phyloP scores from a whole-genome alignment of 2,113 vertebrate species.

The Microcebus jonahi region DNA sequence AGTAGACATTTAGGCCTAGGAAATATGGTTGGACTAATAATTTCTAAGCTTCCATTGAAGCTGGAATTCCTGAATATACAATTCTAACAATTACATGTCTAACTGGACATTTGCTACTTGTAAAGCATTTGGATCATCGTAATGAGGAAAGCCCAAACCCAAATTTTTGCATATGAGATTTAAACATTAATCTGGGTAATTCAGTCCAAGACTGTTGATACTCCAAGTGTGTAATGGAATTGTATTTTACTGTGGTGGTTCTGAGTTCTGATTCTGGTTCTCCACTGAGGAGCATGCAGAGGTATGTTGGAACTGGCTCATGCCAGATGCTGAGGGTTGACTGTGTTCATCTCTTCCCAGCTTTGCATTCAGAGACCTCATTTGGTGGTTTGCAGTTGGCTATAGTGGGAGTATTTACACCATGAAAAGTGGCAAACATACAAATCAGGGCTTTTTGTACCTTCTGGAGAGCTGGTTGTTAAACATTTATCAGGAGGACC shows the following conservation, averaged over 20 bases:
- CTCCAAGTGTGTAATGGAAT: background rate
- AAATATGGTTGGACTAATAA: background rate
- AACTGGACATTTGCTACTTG: background rate
- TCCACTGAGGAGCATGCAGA: background rate
- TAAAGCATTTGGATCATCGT: background rate
- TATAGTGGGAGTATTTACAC: background rate
- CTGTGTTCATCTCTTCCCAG: background rate
- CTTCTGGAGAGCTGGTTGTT: background rate
- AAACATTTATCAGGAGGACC: background rate
- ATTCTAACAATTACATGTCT: background rate
- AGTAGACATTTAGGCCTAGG: background rate
- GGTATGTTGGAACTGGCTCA: background rate
- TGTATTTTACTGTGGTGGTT: background rate
- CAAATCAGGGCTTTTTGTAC: background rate
- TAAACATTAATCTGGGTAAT: background rate
- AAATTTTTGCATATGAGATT: constrained; percentile 1
- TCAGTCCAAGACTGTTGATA: background rate
- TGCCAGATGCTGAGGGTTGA: background rate
- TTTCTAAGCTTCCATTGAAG: background rate
- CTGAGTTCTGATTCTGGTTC: background rate
- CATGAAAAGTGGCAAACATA: background rate
- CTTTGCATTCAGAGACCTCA: background rate
- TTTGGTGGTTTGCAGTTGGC: background rate
- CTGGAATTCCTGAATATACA: background rate
- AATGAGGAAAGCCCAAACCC: background rate